Evolutionary conservation across 37 sponge, comb jelly and placozoan species (phyloP).

Genomic region (Cladorhizidae sp.): DNA sequence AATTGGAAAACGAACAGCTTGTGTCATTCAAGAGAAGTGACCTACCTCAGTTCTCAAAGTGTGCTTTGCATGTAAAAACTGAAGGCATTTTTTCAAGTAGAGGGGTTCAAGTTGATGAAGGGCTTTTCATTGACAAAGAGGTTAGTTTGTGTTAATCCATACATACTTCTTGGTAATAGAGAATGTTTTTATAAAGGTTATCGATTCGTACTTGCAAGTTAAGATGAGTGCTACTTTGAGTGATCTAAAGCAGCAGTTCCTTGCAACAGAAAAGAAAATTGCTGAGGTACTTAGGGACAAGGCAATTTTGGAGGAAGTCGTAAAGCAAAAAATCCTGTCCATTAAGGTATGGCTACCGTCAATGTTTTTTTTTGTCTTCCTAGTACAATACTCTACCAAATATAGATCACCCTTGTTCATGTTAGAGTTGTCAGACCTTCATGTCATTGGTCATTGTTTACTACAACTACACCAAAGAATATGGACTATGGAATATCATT

Average conservation of each 20-base stretch:
- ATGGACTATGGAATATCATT: no score
- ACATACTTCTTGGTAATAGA: not conserved
- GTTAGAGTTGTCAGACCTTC: no score
- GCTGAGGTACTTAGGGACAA: slow-evolving; percentile 16
- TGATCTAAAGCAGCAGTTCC: slow-evolving; percentile 34
- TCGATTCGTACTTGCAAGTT: slow-evolving; percentile 22
- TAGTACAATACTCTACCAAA: no score
- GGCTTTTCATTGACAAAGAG: slow-evolving; percentile 30
- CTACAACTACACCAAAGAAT: no score
- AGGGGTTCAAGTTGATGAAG: slow-evolving; percentile 22
- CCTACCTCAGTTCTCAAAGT: not conserved
- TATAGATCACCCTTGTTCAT: no score
- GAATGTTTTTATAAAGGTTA: not conserved
- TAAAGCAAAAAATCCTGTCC: slow-evolving; percentile 11
- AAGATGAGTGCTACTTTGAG: slow-evolving; percentile 21
- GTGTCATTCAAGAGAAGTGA: not conserved
- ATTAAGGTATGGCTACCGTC: no score
- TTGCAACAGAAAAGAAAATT: slow-evolving; percentile 14
- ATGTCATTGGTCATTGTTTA: no score
- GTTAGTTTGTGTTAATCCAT: not conserved
- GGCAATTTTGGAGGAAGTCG: slow-evolving; percentile 7
- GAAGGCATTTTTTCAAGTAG: not conserved
- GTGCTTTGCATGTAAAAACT: not conserved
- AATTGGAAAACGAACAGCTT: not conserved
- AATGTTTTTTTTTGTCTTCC: no score